Base-by-base conservation (phyloP, 2,113 vertebrate species). In the Pterocles gutturalis region DNA sequence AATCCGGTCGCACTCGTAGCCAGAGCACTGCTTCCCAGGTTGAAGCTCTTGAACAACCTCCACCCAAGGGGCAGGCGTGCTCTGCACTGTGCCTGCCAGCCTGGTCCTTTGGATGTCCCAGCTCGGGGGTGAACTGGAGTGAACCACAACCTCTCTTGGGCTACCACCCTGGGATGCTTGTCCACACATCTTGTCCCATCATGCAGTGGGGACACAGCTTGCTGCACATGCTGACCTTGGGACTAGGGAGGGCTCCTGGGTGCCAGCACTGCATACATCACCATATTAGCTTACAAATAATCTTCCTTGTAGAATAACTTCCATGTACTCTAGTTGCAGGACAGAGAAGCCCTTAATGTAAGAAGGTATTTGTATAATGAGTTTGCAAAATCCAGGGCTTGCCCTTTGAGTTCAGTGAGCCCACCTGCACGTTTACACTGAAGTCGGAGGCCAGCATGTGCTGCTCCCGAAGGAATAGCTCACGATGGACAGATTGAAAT, bases 11-110 rank as follows among this genome's bases (percentile, higher is more conserved):
- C 33, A 25, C 60, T 61, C 4, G 0, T 13, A 43, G 19, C 53
- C 2, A 1, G 38, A 61, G n/a, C 0, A 0, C 28, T 34, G 55
- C 29, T 86, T 78, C 91, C 55, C 54, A 36, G 53, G 25, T 29
- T 3, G 4, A 8, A 89, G 55, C 43, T 79, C 55, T 11, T 36
- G 13, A 51, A 33, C 29, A 17, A 11, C 53, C 26, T 7, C 33
- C 51, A 38, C 10, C 26, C 51, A 28, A 57, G 34, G 43, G 69
- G 31, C n/a, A 76, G 64, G 24, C 24, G 43, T 1, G 7, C 25
- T 65, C 75, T 18, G 31, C 4, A 20, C 28, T 49, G 16, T 36
- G 34, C 36, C 43, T 6, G 7, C 53, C 16, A 90, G 33, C 46
- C 28, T 17, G 26, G n/a, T 21, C 21, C 64, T 48, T 54, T 24